Conservation (phyloP, 2,797 vertebrate genomes). For the Pempheris klunzingeri region DNA sequence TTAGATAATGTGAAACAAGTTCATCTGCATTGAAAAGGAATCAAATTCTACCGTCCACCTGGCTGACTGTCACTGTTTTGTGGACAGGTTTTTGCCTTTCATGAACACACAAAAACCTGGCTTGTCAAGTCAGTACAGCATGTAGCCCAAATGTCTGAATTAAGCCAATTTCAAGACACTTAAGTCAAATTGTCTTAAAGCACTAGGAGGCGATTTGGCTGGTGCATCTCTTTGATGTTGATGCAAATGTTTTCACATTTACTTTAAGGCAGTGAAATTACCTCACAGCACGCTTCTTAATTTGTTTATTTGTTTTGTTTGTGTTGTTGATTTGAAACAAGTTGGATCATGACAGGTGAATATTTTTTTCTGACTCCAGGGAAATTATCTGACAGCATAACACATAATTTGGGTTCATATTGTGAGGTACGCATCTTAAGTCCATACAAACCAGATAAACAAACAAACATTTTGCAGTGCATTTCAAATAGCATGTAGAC, state of each 20-base stretch:
- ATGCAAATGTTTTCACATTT: constrained; percentile 36
- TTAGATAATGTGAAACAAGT: constrained; percentile 28
- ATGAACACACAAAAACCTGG: constrained; percentile 31
- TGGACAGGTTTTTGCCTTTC: constrained; percentile 27
- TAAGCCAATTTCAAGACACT: constrained; percentile 31
- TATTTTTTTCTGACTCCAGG: constrained; percentile 7
- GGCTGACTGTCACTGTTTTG: constrained; percentile 38
- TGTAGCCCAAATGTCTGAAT: constrained; percentile 33
- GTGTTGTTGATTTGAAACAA: constrained; percentile 39
- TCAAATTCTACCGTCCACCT: constrained; percentile 10
- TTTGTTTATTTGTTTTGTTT: constrained; percentile 38
- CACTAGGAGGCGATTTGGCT: constrained; percentile 30
- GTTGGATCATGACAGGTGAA: constrained; percentile 33
- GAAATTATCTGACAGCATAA: constrained; percentile 36
- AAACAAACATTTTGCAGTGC: constrained; percentile 43
- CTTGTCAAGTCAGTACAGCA: constrained; percentile 32
- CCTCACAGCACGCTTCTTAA: constrained; percentile 31
- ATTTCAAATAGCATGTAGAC: constrained; percentile 46
- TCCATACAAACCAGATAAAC: constrained; percentile 39
- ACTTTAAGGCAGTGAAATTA: constrained; percentile 36
- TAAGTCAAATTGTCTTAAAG: constrained; percentile 39
- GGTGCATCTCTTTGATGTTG: constrained; percentile 52
- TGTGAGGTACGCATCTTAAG: constrained; percentile 35
- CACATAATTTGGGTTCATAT: constrained; percentile 40
- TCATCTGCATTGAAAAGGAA: constrained; percentile 14